Conservation (phyloP, 2,888 invertebrate genomes). For the Cotesia congregata region DNA sequence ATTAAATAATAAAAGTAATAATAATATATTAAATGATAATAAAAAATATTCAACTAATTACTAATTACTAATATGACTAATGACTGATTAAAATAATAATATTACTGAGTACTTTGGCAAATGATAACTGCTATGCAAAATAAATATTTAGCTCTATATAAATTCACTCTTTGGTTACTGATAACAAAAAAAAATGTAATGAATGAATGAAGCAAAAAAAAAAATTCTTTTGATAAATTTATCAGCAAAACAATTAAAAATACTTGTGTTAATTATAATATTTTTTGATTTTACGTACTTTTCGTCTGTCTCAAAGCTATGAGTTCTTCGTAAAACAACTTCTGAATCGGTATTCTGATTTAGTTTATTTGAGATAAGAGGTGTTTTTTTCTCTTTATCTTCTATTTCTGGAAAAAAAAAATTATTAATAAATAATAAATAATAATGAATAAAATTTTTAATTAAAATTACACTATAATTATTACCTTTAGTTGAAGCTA, state of each 20-base stretch:
- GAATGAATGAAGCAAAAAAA: conserved; percentile 37
- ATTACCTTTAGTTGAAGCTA: conserved; percentile 66
- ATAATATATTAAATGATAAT: background rate
- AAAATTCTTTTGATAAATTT: conserved; percentile 32
- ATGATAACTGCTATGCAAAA: conserved; percentile 22
- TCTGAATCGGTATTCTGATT: conserved; percentile 73
- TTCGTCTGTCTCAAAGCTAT: conserved; percentile 90
- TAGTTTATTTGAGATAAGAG: conserved; percentile 67
- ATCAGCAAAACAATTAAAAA: conserved; percentile 27
- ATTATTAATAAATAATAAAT: conserved; percentile 23
- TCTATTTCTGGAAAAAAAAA: conserved; percentile 62
- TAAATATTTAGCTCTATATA: conserved; percentile 22
- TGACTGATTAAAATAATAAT: background rate
- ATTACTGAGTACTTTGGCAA: conserved; percentile 15
- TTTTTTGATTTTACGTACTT: conserved; percentile 77
- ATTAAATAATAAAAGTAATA: conserved; percentile 5
- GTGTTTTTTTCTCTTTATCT: conserved; percentile 69
- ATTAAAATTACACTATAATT: background rate
- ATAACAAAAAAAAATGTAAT: conserved; percentile 27
- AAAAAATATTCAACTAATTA: background rate
- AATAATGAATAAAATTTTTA: conserved; percentile 46
- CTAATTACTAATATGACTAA: background rate
- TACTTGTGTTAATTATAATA: conserved; percentile 11
- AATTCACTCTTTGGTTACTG: conserved; percentile 34
- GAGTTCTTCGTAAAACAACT: conserved; percentile 83